These are phyloP conservation scores for Oceanodroma leucorhoa DNA, from an alignment of 2,797 vertebrate species.

Conservation along the genomic window DNA sequence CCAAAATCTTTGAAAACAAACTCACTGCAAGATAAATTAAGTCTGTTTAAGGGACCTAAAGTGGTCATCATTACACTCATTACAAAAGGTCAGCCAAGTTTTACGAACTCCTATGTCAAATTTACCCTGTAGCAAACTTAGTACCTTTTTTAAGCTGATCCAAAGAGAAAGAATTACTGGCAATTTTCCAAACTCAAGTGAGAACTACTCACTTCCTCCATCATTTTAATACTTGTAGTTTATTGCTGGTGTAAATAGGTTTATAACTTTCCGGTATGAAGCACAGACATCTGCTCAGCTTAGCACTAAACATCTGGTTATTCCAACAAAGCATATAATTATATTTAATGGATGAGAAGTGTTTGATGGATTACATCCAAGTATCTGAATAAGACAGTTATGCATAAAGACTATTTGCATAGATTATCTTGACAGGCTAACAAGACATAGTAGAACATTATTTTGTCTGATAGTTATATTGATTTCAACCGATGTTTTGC, in stretches of 20 bases:
- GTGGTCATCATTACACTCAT: background rate
- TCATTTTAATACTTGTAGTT: constrained; percentile 66
- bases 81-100: constrained; percentile 16
- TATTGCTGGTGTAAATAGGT: constrained; percentile 67
- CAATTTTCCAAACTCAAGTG: constrained; percentile 30
- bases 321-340: constrained; percentile 76
- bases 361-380: constrained; percentile 71
- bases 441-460: constrained; percentile 15
- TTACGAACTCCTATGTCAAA: background rate
- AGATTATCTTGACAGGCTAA: constrained; percentile 55
- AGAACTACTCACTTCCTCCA: constrained; percentile 30
- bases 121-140: constrained; percentile 4
- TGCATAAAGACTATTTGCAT: constrained; percentile 51
- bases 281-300: constrained; percentile 73
- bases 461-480: background rate
- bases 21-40: background rate
- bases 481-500: background rate
- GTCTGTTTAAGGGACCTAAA: background rate
- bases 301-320: constrained; percentile 75
- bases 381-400: constrained; percentile 65
- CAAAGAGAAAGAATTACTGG: background rate
- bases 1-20: background rate
- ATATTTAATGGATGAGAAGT: constrained; percentile 76
- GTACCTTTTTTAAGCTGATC: background rate
- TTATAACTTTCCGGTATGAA: constrained; percentile 72